A percentile compares a stretch with the other conserved stretches of the same genome.
Conservation (phyloP, 1,140 invertebrate species). For the Drosophila trapezifrons region DNA sequence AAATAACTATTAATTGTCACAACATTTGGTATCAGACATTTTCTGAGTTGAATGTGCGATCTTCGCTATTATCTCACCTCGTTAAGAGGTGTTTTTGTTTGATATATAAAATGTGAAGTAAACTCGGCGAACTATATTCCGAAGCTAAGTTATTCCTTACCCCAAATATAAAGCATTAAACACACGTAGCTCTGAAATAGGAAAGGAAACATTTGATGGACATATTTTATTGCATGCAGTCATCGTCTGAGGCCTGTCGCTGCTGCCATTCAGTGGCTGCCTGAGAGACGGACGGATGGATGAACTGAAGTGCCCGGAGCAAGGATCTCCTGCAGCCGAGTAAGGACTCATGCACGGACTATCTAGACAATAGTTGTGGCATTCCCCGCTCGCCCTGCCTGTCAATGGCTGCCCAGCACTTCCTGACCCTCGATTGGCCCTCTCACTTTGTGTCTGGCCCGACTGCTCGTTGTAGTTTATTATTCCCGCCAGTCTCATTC, state of each 20-base stretch:
- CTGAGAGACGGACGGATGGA: constrained; percentile 13
- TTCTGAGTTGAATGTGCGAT: too few relatives aligned
- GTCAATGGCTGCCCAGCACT: constrained; percentile 52
- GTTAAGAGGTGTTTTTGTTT: too few relatives aligned
- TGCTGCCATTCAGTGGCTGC: constrained; percentile 33
- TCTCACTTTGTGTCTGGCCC: constrained; percentile 44
- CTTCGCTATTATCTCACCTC: too few relatives aligned
- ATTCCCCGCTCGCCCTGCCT: constrained; percentile 2
- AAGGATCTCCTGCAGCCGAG: constrained; percentile 32
- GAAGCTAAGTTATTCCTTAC: neutral
- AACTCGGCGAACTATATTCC: neutral
- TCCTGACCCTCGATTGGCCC: constrained; percentile 49
- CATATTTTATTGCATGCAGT: constrained; percentile 77
- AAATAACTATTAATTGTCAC: too few relatives aligned
- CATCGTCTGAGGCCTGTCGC: constrained; percentile 36
- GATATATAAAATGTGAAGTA: neutral
- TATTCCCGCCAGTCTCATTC: constrained; percentile 78
- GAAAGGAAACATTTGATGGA: constrained; percentile 68
- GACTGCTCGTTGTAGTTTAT: constrained; percentile 69
- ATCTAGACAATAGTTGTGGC: constrained; percentile 56
- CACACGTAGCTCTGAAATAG: constrained; percentile 31
- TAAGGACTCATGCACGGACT: constrained; percentile 37
- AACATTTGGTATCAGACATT: too few relatives aligned
- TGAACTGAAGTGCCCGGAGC: constrained; percentile 27
- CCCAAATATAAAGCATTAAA: constrained; percentile 14